phyloP scores from a whole-genome alignment of 2,888 invertebrate genomes.

The Sphaeridia pumilis region DNA sequence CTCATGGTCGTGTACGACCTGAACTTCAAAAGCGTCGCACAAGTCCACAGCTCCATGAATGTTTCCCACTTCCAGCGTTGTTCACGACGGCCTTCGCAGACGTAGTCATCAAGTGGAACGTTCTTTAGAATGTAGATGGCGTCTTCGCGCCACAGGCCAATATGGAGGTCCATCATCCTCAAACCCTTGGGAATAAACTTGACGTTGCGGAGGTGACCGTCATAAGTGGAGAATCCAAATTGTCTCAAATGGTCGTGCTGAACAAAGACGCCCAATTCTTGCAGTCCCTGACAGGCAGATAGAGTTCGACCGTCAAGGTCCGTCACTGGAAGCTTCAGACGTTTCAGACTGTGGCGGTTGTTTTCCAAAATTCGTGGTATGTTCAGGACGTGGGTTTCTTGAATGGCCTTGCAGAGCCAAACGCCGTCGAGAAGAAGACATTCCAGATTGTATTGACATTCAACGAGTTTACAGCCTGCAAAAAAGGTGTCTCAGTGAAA shows the following conservation, averaged over 20 bases:
- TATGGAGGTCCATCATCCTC: slow-evolving; percentile 8
- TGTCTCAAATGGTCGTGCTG: slow-evolving; percentile 1
- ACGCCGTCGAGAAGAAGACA: slow-evolving; percentile 13
- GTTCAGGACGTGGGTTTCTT: background rate
- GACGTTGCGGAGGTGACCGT: background rate
- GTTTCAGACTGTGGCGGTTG: slow-evolving; percentile 1
- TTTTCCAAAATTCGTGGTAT: background rate
- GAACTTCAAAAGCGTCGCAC: slow-evolving; percentile 2
- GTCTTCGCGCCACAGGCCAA: slow-evolving; percentile 1
- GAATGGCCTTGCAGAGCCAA: slow-evolving; percentile 8
- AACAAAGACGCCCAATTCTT: slow-evolving; percentile 8
- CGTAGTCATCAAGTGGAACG: slow-evolving; percentile 3
- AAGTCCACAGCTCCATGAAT: slow-evolving; percentile 4
- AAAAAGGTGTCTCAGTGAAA: no score
- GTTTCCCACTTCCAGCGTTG: slow-evolving; percentile 5
- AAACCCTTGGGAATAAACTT: slow-evolving; percentile 1
- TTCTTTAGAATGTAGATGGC: background rate
- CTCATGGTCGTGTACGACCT: slow-evolving; percentile 5
- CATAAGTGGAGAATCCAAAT: background rate
- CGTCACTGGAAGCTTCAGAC: slow-evolving; percentile 8
- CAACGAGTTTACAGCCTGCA: slow-evolving; percentile 5
- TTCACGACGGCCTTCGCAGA: slow-evolving; percentile 2
- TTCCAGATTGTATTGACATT: slow-evolving; percentile 4
- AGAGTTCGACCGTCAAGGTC: background rate
- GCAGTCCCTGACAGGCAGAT: background rate